Evolutionary conservation across 2,797 vertebrate species (phyloP), one percentile per base, ranked within the genome.

Genomic region (Dryobates pubescens): DNA sequence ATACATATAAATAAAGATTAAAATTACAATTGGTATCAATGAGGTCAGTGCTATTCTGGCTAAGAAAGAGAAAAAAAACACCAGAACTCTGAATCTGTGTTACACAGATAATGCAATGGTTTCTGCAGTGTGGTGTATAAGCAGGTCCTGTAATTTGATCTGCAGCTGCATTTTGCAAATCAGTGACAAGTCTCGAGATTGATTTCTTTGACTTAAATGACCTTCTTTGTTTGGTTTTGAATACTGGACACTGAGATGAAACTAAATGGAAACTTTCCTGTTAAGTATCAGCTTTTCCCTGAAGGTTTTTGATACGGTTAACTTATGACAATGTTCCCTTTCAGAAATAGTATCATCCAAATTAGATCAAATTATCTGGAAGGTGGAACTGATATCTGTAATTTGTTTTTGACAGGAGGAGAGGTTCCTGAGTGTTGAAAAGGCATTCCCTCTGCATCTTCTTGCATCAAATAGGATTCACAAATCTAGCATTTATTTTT

Each of bases 401-500:
- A 23, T 61, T 62, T 57, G 3, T 27, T 13, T 27, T 62, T 47
- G 18, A 68, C 14, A 64, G 24, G 6, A 64, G 13, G 24, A n/a
- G 15, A 65, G 10, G 12, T 78, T 78, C 11, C 56, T 69, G 19
- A 41, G 8, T 51, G 22, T 27, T 57, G 24, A 56, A 64, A 80
- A 83, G 56, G 13, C 7, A 16, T 4, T 63, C 3, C 3, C 19
- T 83, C 24, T 68, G 10, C 27, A 30, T 72, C 23, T 34, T 79
- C 32, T 56, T 79, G 19, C 18, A 64, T 51, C 19, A 69, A 83
- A 70, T 23, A 59, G 0, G 0, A 26, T 43, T 67, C 54, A 61
- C 23, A 68, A 17, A 56, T 71, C 10, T 3, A 11, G 61, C 0
- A 0, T 29, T 65, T 47, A 4, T n/a, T 62, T 38, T 45, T n/a